phyloP scores from a whole-genome alignment of 2,113 vertebrate genomes.

The Clinocottus analis region DNA sequence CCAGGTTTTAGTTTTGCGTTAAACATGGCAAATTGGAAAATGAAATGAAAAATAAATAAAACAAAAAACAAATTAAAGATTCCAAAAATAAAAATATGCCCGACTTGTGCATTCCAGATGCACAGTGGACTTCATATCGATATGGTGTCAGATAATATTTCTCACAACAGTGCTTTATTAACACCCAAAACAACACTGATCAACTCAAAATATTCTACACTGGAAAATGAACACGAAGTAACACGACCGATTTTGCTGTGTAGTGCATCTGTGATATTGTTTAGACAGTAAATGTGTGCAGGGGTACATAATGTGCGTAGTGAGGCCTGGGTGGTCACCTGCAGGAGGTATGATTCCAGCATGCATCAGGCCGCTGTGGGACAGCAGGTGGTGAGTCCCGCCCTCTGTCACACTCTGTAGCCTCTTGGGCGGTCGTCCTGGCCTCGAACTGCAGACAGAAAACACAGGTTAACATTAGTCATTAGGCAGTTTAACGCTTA shows the following conservation, averaged over 20 bases:
- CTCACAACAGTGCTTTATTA: neutral
- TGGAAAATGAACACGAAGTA: no score
- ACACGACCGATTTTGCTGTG: no score
- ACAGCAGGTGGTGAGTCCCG: constrained; percentile 95
- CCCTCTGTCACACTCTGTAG: constrained; percentile 92
- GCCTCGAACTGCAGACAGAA: constrained; percentile 91
- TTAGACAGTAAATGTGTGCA: neutral
- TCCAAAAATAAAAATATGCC: neutral
- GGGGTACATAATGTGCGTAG: constrained; percentile 8
- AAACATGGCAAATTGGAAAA: neutral
- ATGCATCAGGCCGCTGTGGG: constrained; percentile 95
- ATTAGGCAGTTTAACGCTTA: constrained; percentile 61
- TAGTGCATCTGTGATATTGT: constrained; percentile 2
- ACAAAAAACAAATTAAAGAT: neutral
- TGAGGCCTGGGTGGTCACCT: constrained; percentile 85
- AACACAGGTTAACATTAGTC: constrained; percentile 54
- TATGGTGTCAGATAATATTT: neutral
- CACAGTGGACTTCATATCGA: no score
- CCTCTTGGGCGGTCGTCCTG: constrained; percentile 98
- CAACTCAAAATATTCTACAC: no score
- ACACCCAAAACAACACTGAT: no score
- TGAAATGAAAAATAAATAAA: neutral
- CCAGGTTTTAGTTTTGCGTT: neutral
- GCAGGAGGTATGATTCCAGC: constrained; percentile 97
- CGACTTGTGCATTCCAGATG: neutral